These are phyloP conservation scores for Tetragonula clypearis DNA, from an alignment of 1,140 invertebrate species.

Conservation along the genomic window DNA sequence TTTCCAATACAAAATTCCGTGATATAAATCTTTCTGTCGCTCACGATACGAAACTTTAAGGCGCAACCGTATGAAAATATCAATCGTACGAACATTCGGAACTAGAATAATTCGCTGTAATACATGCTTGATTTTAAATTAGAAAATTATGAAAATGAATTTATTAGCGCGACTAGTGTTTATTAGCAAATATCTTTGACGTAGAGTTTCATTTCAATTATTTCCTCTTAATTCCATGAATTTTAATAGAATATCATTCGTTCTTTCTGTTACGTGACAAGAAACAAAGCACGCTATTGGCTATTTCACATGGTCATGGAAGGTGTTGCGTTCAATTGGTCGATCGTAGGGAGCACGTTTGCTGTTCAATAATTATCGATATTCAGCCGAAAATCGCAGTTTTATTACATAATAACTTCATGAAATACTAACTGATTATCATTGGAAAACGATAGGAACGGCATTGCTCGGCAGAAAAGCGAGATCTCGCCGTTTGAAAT, in stretches of 20 bases:
- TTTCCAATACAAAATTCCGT: background rate
- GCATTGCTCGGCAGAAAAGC: rapidly evolving
- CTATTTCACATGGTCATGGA: background rate
- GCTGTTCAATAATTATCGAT: slow-evolving; percentile 18
- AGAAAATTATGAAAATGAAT: background rate
- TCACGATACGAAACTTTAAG: background rate
- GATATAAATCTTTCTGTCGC: no score
- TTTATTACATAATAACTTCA: slow-evolving; percentile 61
- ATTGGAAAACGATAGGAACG: background rate
- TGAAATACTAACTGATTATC: slow-evolving; percentile 37
- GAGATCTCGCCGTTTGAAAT: slow-evolving; percentile 32
- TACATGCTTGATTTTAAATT: background rate
- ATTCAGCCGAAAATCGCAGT: slow-evolving; percentile 16
- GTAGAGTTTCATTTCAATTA: background rate
- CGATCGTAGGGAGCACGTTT: background rate
- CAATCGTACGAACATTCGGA: background rate
- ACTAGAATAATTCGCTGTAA: background rate
- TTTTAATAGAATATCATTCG: background rate
- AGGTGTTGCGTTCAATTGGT: slow-evolving; percentile 29
- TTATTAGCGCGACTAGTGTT: background rate
- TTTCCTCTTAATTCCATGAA: background rate
- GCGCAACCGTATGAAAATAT: background rate
- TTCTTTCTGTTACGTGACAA: background rate
- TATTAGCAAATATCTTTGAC: no score
- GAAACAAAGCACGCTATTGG: background rate